phyloP scores from a whole-genome alignment of 1,140 invertebrate species.

The Platyscapa corneri region DNA sequence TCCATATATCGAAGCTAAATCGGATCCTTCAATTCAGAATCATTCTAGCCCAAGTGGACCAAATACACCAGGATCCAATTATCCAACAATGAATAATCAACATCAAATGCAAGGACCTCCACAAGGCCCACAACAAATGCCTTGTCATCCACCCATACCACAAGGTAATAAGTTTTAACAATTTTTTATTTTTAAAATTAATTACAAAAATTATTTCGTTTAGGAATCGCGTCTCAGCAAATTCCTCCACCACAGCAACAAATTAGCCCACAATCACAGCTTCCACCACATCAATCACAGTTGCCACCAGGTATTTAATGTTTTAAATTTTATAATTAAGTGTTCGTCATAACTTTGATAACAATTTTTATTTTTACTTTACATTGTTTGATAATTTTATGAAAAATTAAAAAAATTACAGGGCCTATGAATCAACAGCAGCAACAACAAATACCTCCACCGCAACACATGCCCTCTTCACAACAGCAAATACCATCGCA shows the following conservation, averaged over 20 bases:
- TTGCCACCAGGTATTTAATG: slow-evolving; percentile 38
- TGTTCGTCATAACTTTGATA: background rate
- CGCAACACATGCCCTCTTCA: too few relatives aligned
- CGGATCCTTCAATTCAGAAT: slow-evolving; percentile 60
- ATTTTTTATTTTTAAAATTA: slow-evolving; percentile 10
- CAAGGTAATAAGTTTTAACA: slow-evolving; percentile 19
- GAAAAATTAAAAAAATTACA: slow-evolving; percentile 14
- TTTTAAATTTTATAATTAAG: background rate
- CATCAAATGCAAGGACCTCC: slow-evolving; percentile 49
- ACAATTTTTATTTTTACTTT: too few relatives aligned
- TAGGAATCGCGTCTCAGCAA: slow-evolving; percentile 14
- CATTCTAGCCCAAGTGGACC: slow-evolving; percentile 38
- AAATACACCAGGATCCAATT: slow-evolving; percentile 11
- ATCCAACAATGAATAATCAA: slow-evolving; percentile 34
- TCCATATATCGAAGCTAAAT: slow-evolving; percentile 63
- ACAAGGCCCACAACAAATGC: slow-evolving; percentile 54
- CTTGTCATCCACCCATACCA: slow-evolving; percentile 25
- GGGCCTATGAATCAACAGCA: slow-evolving; percentile 46
- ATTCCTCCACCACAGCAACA: slow-evolving; percentile 18
- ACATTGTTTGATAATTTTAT: too few relatives aligned
- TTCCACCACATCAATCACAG: slow-evolving; percentile 42
- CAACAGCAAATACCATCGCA: slow-evolving; percentile 39
- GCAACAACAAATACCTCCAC: slow-evolving; percentile 42
- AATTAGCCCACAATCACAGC: slow-evolving; percentile 17
- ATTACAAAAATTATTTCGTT: background rate